phyloP scores from a whole-genome alignment of 2,113 vertebrate species.

The Amia ocellicauda region DNA sequence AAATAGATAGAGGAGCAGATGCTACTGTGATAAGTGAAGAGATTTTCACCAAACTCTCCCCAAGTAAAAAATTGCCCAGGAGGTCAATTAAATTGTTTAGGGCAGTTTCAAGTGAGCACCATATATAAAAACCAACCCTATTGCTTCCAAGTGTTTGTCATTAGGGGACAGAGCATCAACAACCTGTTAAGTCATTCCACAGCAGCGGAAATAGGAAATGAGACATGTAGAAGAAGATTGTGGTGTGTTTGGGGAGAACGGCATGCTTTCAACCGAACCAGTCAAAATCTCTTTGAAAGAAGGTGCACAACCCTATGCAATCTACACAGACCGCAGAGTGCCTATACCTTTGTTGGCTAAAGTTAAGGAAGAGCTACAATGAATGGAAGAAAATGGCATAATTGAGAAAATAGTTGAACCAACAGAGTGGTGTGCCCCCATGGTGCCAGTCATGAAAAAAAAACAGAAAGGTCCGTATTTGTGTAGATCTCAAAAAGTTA shows the following conservation, averaged over 20 bases:
- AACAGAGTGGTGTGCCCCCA: not conserved
- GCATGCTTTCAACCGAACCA: not conserved
- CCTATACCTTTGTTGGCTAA: constrained; percentile 9
- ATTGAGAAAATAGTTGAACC: constrained; percentile 3
- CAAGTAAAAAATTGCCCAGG: not conserved
- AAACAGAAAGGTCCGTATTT: not conserved
- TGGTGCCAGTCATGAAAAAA: constrained; percentile 5
- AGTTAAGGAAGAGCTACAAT: constrained; percentile 12
- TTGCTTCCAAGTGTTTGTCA: not conserved
- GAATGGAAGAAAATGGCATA: constrained; percentile 18
- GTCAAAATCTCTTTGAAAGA: not conserved
- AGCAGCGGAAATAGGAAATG: not conserved
- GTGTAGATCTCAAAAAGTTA: constrained; percentile 14
- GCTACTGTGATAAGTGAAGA: constrained; percentile 4
- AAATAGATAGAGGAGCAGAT: not conserved
- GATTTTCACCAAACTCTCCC: not conserved
- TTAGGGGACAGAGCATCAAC: not conserved
- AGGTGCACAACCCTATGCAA: constrained; percentile 8
- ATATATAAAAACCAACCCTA: not conserved
- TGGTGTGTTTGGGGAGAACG: not conserved
- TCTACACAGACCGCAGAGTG: not conserved
- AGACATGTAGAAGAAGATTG: not conserved
- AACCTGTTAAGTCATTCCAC: not conserved
- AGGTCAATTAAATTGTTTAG: constrained; percentile 6
- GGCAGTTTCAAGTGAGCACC: constrained; percentile 1